These are phyloP conservation scores for Thecophora atra DNA, from an alignment of 2,888 invertebrate genomes.

Conservation along the genomic window DNA sequence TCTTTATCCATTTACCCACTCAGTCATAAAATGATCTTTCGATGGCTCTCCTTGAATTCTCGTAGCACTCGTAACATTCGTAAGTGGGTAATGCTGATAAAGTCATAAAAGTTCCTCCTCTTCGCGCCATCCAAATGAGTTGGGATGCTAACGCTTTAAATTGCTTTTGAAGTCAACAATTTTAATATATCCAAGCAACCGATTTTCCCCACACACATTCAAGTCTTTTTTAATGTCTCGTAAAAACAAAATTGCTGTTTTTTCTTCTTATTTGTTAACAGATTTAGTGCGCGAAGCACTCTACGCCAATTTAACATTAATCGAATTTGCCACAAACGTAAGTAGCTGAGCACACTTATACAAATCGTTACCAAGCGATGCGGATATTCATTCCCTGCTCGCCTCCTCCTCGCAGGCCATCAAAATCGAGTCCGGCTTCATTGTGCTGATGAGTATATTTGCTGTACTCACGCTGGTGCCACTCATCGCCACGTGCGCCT, in stretches of 20 bases:
- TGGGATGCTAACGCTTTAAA: too few species aligned
- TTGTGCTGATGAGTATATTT: constrained; percentile 72
- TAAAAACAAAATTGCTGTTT: background rate
- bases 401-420: constrained; percentile 69
- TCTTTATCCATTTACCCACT: too few species aligned
- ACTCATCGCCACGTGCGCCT: constrained; percentile 71
- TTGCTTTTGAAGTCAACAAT: too few species aligned
- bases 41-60: too few species aligned
- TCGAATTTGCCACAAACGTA: constrained; percentile 63
- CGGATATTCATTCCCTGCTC: background rate
- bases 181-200: too few species aligned
- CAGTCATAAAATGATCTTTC: too few species aligned
- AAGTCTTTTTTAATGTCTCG: too few species aligned
- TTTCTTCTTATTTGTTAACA: constrained; percentile 40
- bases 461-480: constrained; percentile 74
- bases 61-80: too few species aligned
- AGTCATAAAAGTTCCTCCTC: too few species aligned
- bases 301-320: constrained; percentile 61
- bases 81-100: too few species aligned
- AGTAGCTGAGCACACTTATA: constrained; percentile 44
- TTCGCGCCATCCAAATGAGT: too few species aligned
- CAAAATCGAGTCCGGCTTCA: constrained; percentile 76
- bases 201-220: too few species aligned
- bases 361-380: background rate
- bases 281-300: constrained; percentile 63